Evolutionary conservation across 2,797 vertebrate genomes (phyloP).

Genomic region (Rhincodon typus): DNA sequence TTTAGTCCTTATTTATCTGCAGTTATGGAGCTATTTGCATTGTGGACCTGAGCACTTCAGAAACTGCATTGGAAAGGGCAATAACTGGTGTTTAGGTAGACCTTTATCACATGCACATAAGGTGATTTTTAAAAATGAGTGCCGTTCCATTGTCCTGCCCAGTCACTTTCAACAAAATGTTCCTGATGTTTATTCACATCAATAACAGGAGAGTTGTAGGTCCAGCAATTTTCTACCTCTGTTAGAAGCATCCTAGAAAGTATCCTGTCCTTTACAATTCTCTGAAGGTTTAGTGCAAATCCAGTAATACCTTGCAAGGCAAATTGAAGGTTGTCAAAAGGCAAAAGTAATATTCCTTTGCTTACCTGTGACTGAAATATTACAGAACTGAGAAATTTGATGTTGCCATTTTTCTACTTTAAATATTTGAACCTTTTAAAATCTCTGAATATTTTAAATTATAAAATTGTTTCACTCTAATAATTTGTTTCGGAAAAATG

Average conservation of each 20-base stretch:
- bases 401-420: not conserved
- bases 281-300: not conserved
- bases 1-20: not conserved
- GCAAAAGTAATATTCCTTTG: constrained; percentile 1
- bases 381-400: not conserved
- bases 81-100: not conserved
- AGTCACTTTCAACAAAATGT: not conserved
- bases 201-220: not conserved
- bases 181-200: not conserved
- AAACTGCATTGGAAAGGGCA: not conserved
- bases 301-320: not conserved
- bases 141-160: too few relatives aligned
- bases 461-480: not conserved
- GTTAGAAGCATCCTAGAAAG: not conserved
- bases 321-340: not conserved
- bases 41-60: not conserved
- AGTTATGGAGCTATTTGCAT: not conserved
- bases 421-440: not conserved
- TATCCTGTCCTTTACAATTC: not conserved
- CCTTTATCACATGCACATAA: not conserved
- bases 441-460: not conserved
- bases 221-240: not conserved
- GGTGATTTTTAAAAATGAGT: too few relatives aligned
- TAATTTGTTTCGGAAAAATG: not conserved
- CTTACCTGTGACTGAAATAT: not conserved